Base-by-base conservation (phyloP, 1,140 invertebrate genomes). In the Lucilia cuprina region DNA sequence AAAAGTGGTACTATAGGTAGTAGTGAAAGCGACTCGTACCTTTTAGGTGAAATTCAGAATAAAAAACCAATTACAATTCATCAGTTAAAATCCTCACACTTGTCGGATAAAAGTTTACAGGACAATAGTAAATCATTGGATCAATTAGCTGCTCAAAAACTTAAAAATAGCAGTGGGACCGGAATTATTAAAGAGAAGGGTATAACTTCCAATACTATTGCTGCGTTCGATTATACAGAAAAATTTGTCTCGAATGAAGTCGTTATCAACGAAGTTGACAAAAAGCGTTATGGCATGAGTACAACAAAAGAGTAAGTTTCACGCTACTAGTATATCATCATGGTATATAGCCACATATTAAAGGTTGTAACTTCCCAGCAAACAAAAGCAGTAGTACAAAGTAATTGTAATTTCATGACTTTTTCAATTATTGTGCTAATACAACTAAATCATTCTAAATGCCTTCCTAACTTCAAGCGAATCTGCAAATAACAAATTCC, bases 191-290 rank as follows among this genome's bases (percentile, higher is more conserved):
- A 60, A 21, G 17, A 77, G 2, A 47, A 12, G 41, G 30, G n/a
- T 9, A 70, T 8, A 14, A 19, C 9, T 77, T 14, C 13, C 34
- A 8, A 34, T 41, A 25, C 83, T 0, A 35, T 88, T 35, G 17
- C 30, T 60, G 30, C n/a, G 41, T 41, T 84, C 85, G 60, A 89
- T 84, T 87, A 86, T 12, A 84, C 86, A 0, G 84, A 87, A 17
- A 90, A 86, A 82, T 86, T 90, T 34, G 83, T 86, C 17, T 85
- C 83, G 93, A 95, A 89, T 47, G 89, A 91, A 83, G 85, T 91
- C 14, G 86, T 87, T 5, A 85, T 89, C 8, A 89, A 85, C 75
- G 83, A 47, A 7, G 88, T 84, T 5, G 89, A 90, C 84, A 87
- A 86, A 41, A 86, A 85, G 17, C 86, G 87, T 70, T 89, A 88